Conservation (phyloP, 1,140 invertebrate genomes). For the Hycleus cichorii region DNA sequence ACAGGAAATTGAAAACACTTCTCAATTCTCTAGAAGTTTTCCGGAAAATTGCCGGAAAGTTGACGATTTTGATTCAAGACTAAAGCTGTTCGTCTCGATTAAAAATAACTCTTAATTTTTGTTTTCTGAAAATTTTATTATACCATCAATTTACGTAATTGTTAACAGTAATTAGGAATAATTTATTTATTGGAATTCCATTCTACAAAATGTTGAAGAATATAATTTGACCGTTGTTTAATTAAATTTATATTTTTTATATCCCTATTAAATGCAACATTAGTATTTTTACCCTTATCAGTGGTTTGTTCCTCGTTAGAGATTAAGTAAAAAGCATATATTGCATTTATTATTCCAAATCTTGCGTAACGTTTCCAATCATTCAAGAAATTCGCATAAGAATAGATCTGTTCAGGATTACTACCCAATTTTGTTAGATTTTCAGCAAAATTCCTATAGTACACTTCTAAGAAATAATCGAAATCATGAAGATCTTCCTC, state of each 20-base stretch:
- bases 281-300: not conserved
- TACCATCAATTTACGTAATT: too few species aligned
- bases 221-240: not conserved
- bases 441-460: constrained; percentile 43
- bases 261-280: not conserved
- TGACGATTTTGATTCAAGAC: too few species aligned
- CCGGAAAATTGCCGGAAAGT: too few species aligned
- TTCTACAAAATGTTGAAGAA: constrained; percentile 1
- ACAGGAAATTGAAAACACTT: too few species aligned
- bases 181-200: not conserved
- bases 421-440: constrained; percentile 39
- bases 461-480: constrained; percentile 44
- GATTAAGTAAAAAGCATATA: constrained; percentile 29
- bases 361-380: constrained; percentile 20
- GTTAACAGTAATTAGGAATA: too few species aligned
- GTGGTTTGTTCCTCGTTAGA: not conserved
- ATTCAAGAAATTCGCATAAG: constrained; percentile 26
- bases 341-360: constrained; percentile 34
- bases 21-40: too few species aligned
- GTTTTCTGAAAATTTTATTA: too few species aligned
- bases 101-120: too few species aligned
- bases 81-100: too few species aligned
- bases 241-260: not conserved
- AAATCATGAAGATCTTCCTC: constrained; percentile 41
- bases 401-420: constrained; percentile 42